Base-by-base conservation (phyloP, 1,140 invertebrate genomes). In the Venturia canescens region DNA sequence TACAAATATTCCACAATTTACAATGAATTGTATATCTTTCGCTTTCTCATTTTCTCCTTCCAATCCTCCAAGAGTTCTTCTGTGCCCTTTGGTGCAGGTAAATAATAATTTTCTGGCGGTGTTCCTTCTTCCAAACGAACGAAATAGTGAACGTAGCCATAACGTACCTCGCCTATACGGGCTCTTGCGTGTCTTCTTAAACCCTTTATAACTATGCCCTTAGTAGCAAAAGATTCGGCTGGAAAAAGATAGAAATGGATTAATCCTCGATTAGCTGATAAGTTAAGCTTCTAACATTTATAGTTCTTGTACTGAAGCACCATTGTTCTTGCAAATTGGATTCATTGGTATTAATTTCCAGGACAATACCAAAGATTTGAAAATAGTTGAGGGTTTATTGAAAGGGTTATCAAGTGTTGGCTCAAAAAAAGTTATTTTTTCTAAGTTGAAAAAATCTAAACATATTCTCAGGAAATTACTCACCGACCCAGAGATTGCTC, bases 401-500 rank as follows among this genome's bases (percentile, higher is more conserved):
- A n/a, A n/a, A n/a, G n/a, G n/a, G n/a, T n/a, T n/a, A n/a, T n/a
- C n/a, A n/a, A n/a, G n/a, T n/a, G n/a, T n/a, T n/a, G n/a, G n/a
- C n/a, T n/a, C n/a, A n/a, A n/a, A n/a, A n/a, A n/a, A n/a, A n/a
- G n/a, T n/a, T n/a, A n/a, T n/a, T n/a, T n/a, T 78, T 34, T 34
- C 34, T 16, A 6, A 18, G 50, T 53, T 18, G 50, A 4, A 53
- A 53, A 53, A 18, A 18, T 3, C 38, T 4, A 66, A 80, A 79
- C 50, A 82, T 75, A 81, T 77, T 26, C 18, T 34, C 34, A 27
- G 60, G 29, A 21, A 38, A 63, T 34, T 86, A 95, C 95, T 94
- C 92, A 98, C 97, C 96, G 93, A 99, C 95, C 98, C 98, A 99
- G 66, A 99, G 93, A 93, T 99, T 99, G 87, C 96, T 98, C 89